phyloP scores from a whole-genome alignment of 2,797 vertebrate genomes.

The Leuciscus waleckii region DNA sequence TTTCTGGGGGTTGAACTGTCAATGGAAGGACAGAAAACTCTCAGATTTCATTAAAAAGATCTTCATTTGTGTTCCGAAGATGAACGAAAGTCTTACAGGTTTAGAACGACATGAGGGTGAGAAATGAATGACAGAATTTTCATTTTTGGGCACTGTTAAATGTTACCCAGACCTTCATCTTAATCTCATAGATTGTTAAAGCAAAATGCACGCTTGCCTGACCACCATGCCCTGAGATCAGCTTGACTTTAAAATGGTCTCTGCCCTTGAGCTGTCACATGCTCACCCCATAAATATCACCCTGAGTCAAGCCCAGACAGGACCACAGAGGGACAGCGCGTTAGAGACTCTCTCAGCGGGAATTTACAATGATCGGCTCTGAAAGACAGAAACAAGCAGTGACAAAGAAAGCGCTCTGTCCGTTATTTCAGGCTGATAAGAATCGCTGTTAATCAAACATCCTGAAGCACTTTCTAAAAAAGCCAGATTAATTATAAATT shows the following conservation, averaged over 20 bases:
- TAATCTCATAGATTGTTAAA: neutral
- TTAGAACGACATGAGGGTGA: too few relatives aligned
- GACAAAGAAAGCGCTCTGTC: slow-evolving; percentile 65
- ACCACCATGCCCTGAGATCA: slow-evolving; percentile 55
- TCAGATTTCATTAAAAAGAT: too few relatives aligned
- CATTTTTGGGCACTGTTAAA: neutral
- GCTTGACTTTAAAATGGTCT: slow-evolving; percentile 68
- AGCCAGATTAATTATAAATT: slow-evolving; percentile 71
- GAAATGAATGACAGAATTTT: too few relatives aligned
- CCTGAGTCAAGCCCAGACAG: slow-evolving; percentile 26
- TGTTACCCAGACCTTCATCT: neutral
- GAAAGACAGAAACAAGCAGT: slow-evolving; percentile 68
- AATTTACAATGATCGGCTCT: slow-evolving; percentile 63
- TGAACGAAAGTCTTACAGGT: too few relatives aligned
- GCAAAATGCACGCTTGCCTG: slow-evolving; percentile 42
- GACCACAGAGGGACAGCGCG: slow-evolving; percentile 51
- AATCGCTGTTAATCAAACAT: slow-evolving; percentile 49
- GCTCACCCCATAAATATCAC: slow-evolving; percentile 41
- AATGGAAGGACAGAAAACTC: too few relatives aligned
- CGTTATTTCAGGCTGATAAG: slow-evolving; percentile 59
- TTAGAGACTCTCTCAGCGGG: slow-evolving; percentile 67
- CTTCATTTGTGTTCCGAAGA: too few relatives aligned
- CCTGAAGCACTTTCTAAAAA: slow-evolving; percentile 38
- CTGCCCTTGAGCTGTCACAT: slow-evolving; percentile 74
- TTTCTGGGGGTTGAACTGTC: too few relatives aligned